These are phyloP conservation scores for Rattus norvegicus DNA, from an alignment of 2,113 vertebrate species.

Conservation along the genomic window GRCr8 NC_086024.1:93973001-93973500, in stretches of 20 bases:
- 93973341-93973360: slow-evolving; percentile 9
- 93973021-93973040: neutral
- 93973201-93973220: slow-evolving; percentile 44
- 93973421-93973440: slow-evolving; percentile 16
- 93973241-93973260: neutral
- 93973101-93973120: slow-evolving; percentile 47
- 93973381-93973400: slow-evolving; percentile 30
- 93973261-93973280: slow-evolving; percentile 15
- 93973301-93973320: neutral
- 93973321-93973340: neutral
- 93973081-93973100: neutral
- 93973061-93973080: slow-evolving; percentile 3
- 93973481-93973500: slow-evolving; percentile 50
- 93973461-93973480: neutral
- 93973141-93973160: neutral
- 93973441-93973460: neutral
- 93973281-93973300: neutral
- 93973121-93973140: slow-evolving; percentile 53
- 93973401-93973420: neutral
- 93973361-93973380: slow-evolving; percentile 37
- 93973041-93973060: slow-evolving; percentile 38
- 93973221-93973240: neutral
- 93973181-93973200: neutral
- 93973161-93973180: too few species aligned
- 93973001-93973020: neutral